Base-by-base conservation (phyloP, 1,140 invertebrate genomes). In the Polypedilum pembai region DNA sequence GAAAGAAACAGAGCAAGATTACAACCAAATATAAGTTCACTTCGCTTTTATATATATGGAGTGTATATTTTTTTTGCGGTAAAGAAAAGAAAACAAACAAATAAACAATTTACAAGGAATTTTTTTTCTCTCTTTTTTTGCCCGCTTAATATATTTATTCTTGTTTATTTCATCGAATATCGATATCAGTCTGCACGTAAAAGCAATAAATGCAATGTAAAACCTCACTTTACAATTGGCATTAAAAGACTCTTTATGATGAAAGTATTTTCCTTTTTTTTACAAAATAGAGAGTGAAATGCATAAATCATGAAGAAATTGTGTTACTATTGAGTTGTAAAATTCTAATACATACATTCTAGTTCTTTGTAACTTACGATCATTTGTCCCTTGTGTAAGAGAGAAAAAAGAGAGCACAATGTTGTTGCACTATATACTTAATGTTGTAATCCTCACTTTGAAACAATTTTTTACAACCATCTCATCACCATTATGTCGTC, bases 131-230 rank as follows among this genome's bases (percentile, higher is more conserved):
- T n/a, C 10, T 56, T 15, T 56, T 15, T 56, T 33, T 33, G 24
- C 24, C 24, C 24, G 24, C 24, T 33, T 33, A 33, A 33, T 33
- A 33, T 33, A 33, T 33, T 33, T 33, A 33, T 33, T 33, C 24
- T 33, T 33, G 24, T 33, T 33, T 33, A 33, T 33, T 33, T 33
- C 24, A 33, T 56, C 45, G n/a, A 56, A 12, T 45, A 8, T 56
- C 45, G 45, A 56, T 56, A 56, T 56, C 45, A 56, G 45, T 56
- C 45, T 56, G 45, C 45, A 56, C 45, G 45, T 56, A 56, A n/a
- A 56, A 56, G 3, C 45, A 12, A 56, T 56, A 56, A 56, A 56
- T 56, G 45, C 45, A 56, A 56, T 56, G 45, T 56, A 56, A 56
- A 56, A 56, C 45, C 45, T 56, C 45, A 56, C 45, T 56, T 56